A percentile compares a stretch with the other conserved stretches of the same genome.
phyloP scores from a whole-genome alignment of 2,113 vertebrate genomes.

The Setophaga petechia region DNA sequence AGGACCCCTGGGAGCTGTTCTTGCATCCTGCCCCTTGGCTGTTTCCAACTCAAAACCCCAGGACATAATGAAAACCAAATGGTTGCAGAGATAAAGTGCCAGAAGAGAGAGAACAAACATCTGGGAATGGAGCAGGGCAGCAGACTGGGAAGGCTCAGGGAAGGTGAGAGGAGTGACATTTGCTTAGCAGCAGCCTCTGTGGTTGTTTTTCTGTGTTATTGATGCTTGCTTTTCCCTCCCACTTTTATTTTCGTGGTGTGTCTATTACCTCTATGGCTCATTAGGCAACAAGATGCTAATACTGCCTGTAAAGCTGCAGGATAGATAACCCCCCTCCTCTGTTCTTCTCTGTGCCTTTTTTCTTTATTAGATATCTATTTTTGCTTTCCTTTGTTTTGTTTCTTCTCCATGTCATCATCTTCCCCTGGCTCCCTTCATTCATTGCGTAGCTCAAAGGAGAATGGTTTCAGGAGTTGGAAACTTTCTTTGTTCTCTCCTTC shows the following conservation, averaged over 20 bases:
- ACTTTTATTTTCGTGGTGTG: slow-evolving; percentile 32
- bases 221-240: slow-evolving; percentile 14
- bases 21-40: background rate
- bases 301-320: background rate
- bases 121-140: background rate
- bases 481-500: background rate
- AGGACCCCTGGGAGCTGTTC: background rate
- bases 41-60: background rate
- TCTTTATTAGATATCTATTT: background rate
- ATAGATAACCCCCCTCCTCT: background rate
- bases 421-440: background rate
- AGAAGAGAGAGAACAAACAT: background rate
- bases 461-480: background rate
- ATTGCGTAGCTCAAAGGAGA: background rate
- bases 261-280: slow-evolving; percentile 38
- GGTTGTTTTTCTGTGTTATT: background rate
- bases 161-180: background rate
- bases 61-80: background rate
- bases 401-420: background rate
- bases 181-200: background rate
- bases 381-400: slow-evolving; percentile 11
- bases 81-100: background rate
- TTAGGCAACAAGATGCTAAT: slow-evolving; percentile 51
- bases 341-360: background rate
- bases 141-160: background rate